Evolutionary conservation across 2,113 vertebrate genomes (phyloP).

Genomic region (Scopus umbretta): DNA sequence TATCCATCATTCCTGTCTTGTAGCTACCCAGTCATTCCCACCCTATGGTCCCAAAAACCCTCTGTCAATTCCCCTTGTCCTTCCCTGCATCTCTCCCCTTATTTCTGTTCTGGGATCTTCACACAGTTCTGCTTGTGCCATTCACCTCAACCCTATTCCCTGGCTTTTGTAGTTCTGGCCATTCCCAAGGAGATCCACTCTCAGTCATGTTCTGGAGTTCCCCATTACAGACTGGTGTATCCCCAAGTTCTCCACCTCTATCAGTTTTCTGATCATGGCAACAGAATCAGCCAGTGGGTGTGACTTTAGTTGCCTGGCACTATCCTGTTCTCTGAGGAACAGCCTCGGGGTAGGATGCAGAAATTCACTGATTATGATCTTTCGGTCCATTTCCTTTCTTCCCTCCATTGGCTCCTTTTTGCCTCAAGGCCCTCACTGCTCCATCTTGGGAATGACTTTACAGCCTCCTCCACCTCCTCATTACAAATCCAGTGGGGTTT

Average conservation of each 20-base stretch:
- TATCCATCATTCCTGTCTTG: background rate
- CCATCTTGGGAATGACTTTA: slow-evolving; percentile 50
- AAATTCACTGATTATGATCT: slow-evolving; percentile 60
- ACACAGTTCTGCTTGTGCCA: background rate
- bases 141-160: background rate
- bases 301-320: background rate
- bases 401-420: slow-evolving; percentile 62
- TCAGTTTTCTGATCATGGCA: background rate
- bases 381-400: slow-evolving; percentile 51
- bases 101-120: background rate
- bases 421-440: slow-evolving; percentile 47
- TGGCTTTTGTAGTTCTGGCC: background rate
- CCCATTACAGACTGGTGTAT: background rate
- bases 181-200: background rate
- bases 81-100: background rate
- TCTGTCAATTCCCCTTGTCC: background rate
- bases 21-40: background rate
- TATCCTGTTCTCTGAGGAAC: background rate
- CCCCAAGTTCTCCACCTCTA: background rate
- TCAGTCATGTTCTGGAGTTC: background rate
- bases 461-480: slow-evolving; percentile 12
- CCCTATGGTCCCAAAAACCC: background rate
- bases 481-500: slow-evolving; percentile 26
- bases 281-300: background rate
- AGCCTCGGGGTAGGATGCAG: slow-evolving; percentile 49